A percentile compares a stretch with the other conserved stretches of the same genome.
Conservation (phyloP, 2,113 vertebrate genomes). For the Silurus asotus region DNA sequence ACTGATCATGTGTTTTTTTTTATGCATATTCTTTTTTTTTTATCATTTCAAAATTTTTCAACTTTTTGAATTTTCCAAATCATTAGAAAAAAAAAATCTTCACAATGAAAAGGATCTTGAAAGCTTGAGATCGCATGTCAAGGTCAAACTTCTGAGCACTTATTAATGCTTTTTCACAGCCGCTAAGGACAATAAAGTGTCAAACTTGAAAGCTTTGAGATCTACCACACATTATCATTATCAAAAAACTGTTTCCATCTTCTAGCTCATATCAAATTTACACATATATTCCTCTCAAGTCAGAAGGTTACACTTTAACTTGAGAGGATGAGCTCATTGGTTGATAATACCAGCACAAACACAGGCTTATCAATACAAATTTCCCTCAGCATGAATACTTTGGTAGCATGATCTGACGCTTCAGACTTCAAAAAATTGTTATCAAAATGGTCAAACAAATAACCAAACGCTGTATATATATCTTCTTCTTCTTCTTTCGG, state of each 20-base stretch:
- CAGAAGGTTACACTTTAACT: background rate
- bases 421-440: background rate
- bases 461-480: background rate
- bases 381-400: background rate
- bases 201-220: background rate
- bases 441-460: background rate
- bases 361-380: background rate
- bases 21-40: background rate
- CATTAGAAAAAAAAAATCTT: background rate
- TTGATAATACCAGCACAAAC: background rate
- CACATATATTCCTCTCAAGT: background rate
- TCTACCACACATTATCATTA: background rate
- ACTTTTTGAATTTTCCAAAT: too few species aligned
- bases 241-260: background rate
- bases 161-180: background rate
- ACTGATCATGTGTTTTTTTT: background rate
- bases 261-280: constrained; percentile 1
- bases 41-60: background rate
- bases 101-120: background rate
- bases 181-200: background rate
- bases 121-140: constrained; percentile 29
- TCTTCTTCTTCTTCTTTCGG: too few species aligned
- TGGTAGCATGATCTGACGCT: too few species aligned
- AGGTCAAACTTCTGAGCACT: constrained; percentile 48
- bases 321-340: background rate